Evolutionary conservation across 2,888 invertebrate genomes (phyloP).

Genomic region (Mythimna ferrago): DNA sequence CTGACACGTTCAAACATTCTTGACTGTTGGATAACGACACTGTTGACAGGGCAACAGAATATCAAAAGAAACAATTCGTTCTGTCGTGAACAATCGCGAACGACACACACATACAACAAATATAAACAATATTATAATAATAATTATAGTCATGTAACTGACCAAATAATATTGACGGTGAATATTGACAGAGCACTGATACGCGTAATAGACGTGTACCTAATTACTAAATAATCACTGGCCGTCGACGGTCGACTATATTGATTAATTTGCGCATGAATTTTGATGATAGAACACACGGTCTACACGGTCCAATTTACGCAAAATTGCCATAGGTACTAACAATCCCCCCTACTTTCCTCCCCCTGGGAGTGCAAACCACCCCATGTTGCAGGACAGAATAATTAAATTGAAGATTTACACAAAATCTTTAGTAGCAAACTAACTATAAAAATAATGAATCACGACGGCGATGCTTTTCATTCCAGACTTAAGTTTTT

Average conservation of each 20-base stretch:
- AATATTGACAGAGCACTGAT: background rate
- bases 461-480: background rate
- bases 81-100: background rate
- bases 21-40: too few species aligned
- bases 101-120: background rate
- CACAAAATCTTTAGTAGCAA: conserved; percentile 1
- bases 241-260: background rate
- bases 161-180: conserved; percentile 6
- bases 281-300: background rate
- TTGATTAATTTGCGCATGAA: background rate
- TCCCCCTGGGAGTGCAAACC: background rate
- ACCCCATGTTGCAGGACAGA: background rate
- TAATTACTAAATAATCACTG: conserved; percentile 4
- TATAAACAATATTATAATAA: background rate
- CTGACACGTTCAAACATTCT: background rate
- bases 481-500: conserved; percentile 4
- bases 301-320: conserved; percentile 17
- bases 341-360: background rate
- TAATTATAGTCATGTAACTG: background rate
- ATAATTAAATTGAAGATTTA: background rate
- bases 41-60: background rate
- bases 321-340: too few species aligned
- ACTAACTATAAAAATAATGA: background rate
- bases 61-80: background rate
- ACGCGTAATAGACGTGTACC: background rate